Conservation (phyloP, 2,797 vertebrate species). For the Gymnoscopelus microlampas region DNA sequence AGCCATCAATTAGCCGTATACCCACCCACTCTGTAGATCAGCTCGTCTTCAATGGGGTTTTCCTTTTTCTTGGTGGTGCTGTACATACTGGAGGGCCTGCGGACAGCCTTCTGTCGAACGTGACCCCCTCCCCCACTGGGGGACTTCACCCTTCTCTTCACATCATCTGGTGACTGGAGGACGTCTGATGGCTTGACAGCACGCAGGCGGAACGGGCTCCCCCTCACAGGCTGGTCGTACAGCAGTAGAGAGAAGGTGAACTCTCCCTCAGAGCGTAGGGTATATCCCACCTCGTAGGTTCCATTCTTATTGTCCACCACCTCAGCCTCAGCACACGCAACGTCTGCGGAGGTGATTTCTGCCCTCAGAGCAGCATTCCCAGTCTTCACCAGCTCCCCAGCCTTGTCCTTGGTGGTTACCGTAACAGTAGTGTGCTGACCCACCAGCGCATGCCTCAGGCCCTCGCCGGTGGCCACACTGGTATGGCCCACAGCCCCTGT, state of each 20-base stretch:
- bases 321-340: slow-evolving; percentile 78
- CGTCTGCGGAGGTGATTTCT: slow-evolving; percentile 82
- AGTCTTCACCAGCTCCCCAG: slow-evolving; percentile 89
- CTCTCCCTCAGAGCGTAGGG: slow-evolving; percentile 87
- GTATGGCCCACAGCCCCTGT: slow-evolving; percentile 90
- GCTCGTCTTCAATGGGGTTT: slow-evolving; percentile 96
- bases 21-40: slow-evolving; percentile 95
- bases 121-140: slow-evolving; percentile 92
- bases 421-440: slow-evolving; percentile 90
- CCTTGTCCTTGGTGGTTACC: slow-evolving; percentile 95
- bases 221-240: slow-evolving; percentile 89
- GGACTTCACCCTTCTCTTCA: slow-evolving; percentile 94
- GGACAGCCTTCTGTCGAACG: slow-evolving; percentile 93
- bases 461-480: slow-evolving; percentile 92
- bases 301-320: slow-evolving; percentile 95
- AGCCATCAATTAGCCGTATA: slow-evolving; percentile 3
- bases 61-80: slow-evolving; percentile 96
- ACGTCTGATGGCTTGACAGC: slow-evolving; percentile 88
- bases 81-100: slow-evolving; percentile 96
- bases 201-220: slow-evolving; percentile 89
- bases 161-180: slow-evolving; percentile 90
- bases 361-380: slow-evolving; percentile 89
- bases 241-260: slow-evolving; percentile 87
- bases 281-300: slow-evolving; percentile 93
- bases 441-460: slow-evolving; percentile 89